phyloP scores from a whole-genome alignment of 2,797 vertebrate genomes.

The Decapterus maruadsi region DNA sequence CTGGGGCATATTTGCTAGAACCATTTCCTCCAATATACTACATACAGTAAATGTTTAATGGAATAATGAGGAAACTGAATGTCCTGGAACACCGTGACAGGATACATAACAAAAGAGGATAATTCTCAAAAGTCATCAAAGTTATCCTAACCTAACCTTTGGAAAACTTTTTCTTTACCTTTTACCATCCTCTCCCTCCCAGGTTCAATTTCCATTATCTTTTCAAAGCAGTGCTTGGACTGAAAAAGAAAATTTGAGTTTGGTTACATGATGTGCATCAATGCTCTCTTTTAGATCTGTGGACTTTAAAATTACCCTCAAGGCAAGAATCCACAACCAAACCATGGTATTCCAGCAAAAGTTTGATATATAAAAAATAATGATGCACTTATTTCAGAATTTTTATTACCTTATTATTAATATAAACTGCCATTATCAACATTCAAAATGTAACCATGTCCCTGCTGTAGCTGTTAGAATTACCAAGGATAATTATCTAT shows the following conservation, averaged over 20 bases:
- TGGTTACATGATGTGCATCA: constrained; percentile 12
- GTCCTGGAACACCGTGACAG: neutral
- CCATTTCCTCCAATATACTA: neutral
- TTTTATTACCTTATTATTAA: neutral
- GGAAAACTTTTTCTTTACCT: constrained; percentile 81
- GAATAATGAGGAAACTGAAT: neutral
- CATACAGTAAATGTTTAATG: neutral
- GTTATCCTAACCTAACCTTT: neutral
- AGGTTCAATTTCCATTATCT: constrained; percentile 87
- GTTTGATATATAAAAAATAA: constrained; percentile 2
- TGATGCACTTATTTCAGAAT: neutral
- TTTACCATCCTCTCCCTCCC: constrained; percentile 82
- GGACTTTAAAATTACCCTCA: constrained; percentile 14
- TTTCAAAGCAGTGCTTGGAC: constrained; percentile 89
- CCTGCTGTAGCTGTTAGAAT: constrained; percentile 9
- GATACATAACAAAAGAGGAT: neutral
- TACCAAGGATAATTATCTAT: neutral
- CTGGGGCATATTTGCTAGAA: neutral
- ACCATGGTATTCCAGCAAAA: constrained; percentile 18
- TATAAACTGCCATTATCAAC: neutral
- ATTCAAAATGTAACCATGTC: neutral
- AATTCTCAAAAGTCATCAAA: neutral
- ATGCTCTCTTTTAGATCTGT: constrained; percentile 11
- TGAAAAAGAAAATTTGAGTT: constrained; percentile 70
- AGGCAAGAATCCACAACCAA: neutral